Evolutionary conservation across 2,797 vertebrate genomes (phyloP).

Genomic region (Xenopus petersii): DNA sequence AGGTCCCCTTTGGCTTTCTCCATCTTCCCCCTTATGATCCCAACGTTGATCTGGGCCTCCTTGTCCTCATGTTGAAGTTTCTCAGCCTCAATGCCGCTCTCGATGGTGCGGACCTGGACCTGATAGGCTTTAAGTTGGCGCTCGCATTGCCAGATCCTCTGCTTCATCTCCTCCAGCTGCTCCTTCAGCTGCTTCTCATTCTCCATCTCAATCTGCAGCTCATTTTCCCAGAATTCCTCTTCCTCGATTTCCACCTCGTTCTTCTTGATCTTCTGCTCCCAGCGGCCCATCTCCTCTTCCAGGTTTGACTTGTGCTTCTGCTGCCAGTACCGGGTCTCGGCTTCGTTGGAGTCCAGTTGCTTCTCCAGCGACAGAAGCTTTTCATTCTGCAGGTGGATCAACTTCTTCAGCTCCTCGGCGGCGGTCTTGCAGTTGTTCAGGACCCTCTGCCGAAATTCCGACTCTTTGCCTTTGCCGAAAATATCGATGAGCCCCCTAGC

Average conservation of each 20-base stretch:
- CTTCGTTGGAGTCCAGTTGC: constrained; percentile 81
- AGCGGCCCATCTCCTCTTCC: constrained; percentile 74
- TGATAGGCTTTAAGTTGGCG: constrained; percentile 79
- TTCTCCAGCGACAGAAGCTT: constrained; percentile 82
- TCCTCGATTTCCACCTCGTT: constrained; percentile 94
- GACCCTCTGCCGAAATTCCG: constrained; percentile 79
- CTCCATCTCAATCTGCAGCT: constrained; percentile 92
- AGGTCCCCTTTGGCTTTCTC: constrained; percentile 84
- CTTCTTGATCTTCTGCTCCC: constrained; percentile 75
- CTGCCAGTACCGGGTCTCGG: constrained; percentile 79
- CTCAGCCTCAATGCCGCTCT: constrained; percentile 84
- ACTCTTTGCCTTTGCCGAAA: constrained; percentile 78
- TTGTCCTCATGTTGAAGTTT: constrained; percentile 82
- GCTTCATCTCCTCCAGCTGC: constrained; percentile 85
- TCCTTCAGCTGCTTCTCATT: constrained; percentile 90
- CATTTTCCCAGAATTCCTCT: constrained; percentile 96
- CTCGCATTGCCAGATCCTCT: constrained; percentile 81
- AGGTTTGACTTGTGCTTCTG: constrained; percentile 82
- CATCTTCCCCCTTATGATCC: constrained; percentile 84
- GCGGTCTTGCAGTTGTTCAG: constrained; percentile 53
- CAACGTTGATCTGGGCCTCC: constrained; percentile 86
- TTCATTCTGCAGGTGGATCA: constrained; percentile 86
- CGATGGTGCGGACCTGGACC: constrained; percentile 76
- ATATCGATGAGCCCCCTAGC: constrained; percentile 92
- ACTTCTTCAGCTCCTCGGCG: constrained; percentile 80